Evolutionary conservation across 1,140 invertebrate genomes (phyloP).

Genomic region (Trigoniulus corallinus): DNA sequence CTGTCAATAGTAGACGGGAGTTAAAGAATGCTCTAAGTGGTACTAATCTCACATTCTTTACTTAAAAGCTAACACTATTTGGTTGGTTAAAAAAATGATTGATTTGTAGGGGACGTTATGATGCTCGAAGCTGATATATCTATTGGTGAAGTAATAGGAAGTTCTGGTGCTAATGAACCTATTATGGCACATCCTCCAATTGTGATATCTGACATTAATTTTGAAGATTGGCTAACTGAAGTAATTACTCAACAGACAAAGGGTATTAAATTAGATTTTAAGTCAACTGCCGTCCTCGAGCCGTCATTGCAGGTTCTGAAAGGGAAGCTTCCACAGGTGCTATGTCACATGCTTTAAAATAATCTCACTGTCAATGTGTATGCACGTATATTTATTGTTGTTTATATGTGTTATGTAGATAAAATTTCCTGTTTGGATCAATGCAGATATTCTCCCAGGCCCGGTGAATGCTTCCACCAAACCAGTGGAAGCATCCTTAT

Average conservation of each 20-base stretch:
- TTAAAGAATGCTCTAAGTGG: slow-evolving; percentile 40
- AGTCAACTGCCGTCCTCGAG: slow-evolving; percentile 56
- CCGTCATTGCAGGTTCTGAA: slow-evolving; percentile 29
- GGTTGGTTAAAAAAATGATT: not conserved
- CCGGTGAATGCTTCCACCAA: slow-evolving; percentile 42
- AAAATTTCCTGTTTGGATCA: slow-evolving; percentile 63
- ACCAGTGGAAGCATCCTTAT: slow-evolving; percentile 47
- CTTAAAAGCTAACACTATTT: not conserved
- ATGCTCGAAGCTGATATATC: slow-evolving; percentile 80
- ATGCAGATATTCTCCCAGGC: slow-evolving; percentile 69
- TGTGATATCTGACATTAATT: slow-evolving; percentile 49
- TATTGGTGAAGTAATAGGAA: slow-evolving; percentile 39
- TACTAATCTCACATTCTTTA: slow-evolving; percentile 15
- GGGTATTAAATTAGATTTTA: slow-evolving; percentile 79
- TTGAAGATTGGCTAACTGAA: slow-evolving; percentile 49
- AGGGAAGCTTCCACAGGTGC: no score
- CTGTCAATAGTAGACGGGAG: slow-evolving; percentile 47
- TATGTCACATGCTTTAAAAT: no score
- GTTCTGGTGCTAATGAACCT: slow-evolving; percentile 28
- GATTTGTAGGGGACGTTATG: slow-evolving; percentile 36
- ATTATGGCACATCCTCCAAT: slow-evolving; percentile 74
- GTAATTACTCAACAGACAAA: slow-evolving; percentile 33
- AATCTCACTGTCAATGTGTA: slow-evolving; percentile 21
- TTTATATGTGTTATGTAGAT: slow-evolving; percentile 28
- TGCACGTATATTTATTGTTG: not conserved